Percentiles rank a stretch among this genome's conserved stretches.
These are phyloP conservation scores for Callospermophilus lateralis DNA, from an alignment of 2,113 vertebrate genomes.

Conservation along the genomic window DNA sequence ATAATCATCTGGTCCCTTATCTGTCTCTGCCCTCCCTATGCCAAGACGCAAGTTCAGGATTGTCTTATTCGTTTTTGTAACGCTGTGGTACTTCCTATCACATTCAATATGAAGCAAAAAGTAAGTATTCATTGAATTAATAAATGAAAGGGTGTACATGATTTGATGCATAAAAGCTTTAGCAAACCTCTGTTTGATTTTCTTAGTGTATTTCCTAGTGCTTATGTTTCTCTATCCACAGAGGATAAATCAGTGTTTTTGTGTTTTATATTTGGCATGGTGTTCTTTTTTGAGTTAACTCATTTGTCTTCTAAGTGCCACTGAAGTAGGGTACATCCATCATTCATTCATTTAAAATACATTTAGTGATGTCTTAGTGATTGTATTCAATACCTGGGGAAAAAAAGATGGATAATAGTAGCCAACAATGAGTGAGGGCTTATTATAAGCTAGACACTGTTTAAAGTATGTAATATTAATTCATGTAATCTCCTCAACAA, in stretches of 20 bases:
- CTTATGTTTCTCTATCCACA: neutral
- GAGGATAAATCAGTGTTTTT: conserved; percentile 39
- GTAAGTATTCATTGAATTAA: conserved; percentile 6
- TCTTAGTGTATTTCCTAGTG: neutral
- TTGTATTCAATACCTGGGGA: neutral
- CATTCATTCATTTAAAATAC: conserved; percentile 54
- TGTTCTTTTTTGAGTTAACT: conserved; percentile 58
- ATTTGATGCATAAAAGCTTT: neutral
- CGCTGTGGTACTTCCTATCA: neutral
- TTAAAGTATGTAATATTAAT: conserved; percentile 43
- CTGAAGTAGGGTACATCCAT: conserved; percentile 8
- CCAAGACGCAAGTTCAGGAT: neutral
- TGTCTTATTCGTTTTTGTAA: neutral
- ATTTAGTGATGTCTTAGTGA: conserved; percentile 31
- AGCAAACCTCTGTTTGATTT: neutral
- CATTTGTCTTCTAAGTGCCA: conserved; percentile 11
- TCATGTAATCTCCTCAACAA: conserved; percentile 26
- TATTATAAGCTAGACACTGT: neutral
- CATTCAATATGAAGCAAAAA: neutral
- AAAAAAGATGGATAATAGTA: conserved; percentile 24
- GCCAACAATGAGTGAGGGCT: neutral
- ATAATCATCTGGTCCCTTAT: neutral
- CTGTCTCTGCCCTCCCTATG: neutral
- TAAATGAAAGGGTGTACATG: neutral
- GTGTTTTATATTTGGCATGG: neutral